Conservation (phyloP, 2,113 vertebrate species). For the Kryptolebias marmoratus region DNA sequence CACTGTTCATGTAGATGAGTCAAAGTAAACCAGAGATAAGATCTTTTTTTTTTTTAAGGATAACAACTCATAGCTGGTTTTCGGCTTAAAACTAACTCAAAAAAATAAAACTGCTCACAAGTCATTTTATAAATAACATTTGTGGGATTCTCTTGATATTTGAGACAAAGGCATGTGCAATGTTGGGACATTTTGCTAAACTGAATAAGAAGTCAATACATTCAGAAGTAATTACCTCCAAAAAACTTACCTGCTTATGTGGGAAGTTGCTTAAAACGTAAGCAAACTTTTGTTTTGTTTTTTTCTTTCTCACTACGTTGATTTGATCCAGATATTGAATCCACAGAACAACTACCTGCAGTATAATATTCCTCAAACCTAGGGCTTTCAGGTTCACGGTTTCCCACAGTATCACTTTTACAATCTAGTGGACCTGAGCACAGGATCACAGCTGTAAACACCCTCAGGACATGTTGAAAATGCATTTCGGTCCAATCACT, state of each 20-base stretch:
- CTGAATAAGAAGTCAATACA: too few species aligned
- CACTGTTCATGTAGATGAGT: too few species aligned
- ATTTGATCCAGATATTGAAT: conserved; percentile 1
- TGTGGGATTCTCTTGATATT: too few species aligned
- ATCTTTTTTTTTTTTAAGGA: too few species aligned
- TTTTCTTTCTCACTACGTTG: neutral
- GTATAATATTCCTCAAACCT: neutral
- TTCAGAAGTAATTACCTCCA: neutral
- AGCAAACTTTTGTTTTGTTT: neutral
- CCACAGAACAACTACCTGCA: neutral
- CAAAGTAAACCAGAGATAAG: too few species aligned
- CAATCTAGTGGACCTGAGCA: neutral
- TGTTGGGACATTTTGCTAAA: too few species aligned
- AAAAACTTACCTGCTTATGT: neutral
- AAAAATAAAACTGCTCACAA: too few species aligned
- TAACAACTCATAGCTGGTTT: too few species aligned
- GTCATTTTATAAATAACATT: too few species aligned
- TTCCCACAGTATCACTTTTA: neutral
- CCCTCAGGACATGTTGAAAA: neutral
- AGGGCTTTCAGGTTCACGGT: neutral
- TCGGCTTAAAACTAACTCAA: too few species aligned
- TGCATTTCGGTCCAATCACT: neutral
- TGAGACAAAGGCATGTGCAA: too few species aligned
- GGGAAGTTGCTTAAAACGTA: neutral
- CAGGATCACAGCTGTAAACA: neutral